Conservation (phyloP, 1,140 invertebrate species). For the Ptiloglossa arizonensis region DNA sequence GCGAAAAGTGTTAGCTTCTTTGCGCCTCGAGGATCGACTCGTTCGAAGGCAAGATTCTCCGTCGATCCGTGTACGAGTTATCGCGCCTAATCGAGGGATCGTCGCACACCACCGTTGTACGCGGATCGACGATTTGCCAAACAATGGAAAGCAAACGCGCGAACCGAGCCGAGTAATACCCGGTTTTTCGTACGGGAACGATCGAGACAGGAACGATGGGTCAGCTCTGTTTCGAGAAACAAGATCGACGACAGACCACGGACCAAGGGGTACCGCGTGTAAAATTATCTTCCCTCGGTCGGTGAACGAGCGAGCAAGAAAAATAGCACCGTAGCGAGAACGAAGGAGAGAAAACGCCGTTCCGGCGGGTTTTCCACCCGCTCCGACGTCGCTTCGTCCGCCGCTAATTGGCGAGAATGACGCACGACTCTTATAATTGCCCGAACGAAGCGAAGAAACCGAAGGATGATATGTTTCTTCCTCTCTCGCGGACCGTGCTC, state of each 20-base stretch:
- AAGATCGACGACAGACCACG: constrained; percentile 65
- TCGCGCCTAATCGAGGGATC: too few species aligned
- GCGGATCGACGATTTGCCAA: too few species aligned
- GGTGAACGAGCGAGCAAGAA: constrained; percentile 25
- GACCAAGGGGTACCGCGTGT: constrained; percentile 47
- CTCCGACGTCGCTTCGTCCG: constrained; percentile 58
- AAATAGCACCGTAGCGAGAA: constrained; percentile 22
- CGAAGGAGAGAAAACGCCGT: constrained; percentile 21
- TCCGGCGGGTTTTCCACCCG: constrained; percentile 43
- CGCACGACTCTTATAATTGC: constrained; percentile 76
- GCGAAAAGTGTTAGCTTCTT: not conserved
- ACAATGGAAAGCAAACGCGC: too few species aligned
- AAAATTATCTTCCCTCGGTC: constrained; percentile 72
- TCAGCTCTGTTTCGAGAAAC: constrained; percentile 10
- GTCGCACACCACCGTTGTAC: too few species aligned
- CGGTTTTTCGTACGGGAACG: not conserved
- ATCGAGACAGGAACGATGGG: not conserved
- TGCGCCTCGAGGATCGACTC: too few species aligned
- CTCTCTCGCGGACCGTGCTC: constrained; percentile 39
- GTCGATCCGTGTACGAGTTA: too few species aligned
- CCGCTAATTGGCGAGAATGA: constrained; percentile 78
- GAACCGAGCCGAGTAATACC: too few species aligned
- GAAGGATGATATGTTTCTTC: constrained; percentile 52
- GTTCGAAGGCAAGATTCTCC: too few species aligned
- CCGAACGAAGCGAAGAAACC: constrained; percentile 68